phyloP scores from a whole-genome alignment of 2,888 invertebrate species.

The Morinoia aosen region DNA sequence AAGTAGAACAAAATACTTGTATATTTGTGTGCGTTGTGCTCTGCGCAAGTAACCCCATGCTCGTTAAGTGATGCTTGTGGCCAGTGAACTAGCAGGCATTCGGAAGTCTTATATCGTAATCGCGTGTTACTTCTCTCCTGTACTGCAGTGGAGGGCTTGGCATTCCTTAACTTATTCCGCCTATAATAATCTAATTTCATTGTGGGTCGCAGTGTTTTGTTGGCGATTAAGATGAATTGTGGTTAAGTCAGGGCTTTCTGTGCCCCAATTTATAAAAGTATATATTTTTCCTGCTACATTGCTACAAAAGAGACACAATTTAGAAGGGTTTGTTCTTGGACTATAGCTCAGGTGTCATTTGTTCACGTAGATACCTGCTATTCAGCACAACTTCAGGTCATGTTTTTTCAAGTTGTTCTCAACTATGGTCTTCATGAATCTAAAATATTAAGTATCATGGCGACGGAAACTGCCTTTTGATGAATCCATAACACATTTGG shows the following conservation, averaged over 20 bases:
- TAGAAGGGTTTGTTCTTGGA: background rate
- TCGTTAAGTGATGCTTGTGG: background rate
- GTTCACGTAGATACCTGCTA: background rate
- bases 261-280: too few species aligned
- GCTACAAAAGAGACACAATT: too few species aligned
- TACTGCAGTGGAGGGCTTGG: background rate
- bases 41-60: background rate
- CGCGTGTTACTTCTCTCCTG: background rate
- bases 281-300: too few species aligned
- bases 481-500: background rate
- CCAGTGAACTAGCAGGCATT: background rate
- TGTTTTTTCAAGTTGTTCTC: background rate
- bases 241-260: too few species aligned
- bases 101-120: background rate
- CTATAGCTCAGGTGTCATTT: background rate
- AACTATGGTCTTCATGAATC: background rate
- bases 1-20: background rate
- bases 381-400: background rate
- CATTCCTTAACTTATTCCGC: background rate
- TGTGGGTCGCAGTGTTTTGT: background rate
- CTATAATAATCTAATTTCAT: background rate
- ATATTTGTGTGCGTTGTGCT: background rate
- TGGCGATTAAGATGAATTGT: background rate
- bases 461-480: background rate
- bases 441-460: background rate